Percentiles rank a stretch among this genome's conserved stretches.
These are phyloP conservation scores for Cichladusa arquata DNA, from an alignment of 2,113 vertebrate species.

Conservation along the genomic window DNA sequence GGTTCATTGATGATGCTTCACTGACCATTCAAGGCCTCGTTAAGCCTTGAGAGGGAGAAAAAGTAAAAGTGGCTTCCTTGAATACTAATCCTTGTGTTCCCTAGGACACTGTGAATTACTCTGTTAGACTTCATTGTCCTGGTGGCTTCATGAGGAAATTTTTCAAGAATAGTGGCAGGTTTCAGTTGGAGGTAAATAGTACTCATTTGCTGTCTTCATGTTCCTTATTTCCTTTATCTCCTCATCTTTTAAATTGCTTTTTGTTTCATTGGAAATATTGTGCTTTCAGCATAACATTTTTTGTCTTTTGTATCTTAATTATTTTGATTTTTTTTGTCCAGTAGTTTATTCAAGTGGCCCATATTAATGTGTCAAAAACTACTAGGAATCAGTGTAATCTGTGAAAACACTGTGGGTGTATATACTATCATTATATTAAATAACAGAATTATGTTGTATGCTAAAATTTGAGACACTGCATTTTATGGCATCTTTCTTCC, in stretches of 20 bases:
- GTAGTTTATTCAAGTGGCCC: neutral
- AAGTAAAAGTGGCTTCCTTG: neutral
- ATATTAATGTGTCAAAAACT: neutral
- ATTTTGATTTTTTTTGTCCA: neutral
- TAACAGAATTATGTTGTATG: neutral
- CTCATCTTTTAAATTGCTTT: neutral
- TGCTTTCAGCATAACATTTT: neutral
- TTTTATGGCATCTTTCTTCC: neutral
- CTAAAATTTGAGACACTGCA: neutral
- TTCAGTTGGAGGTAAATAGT: neutral
- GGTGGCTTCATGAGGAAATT: neutral
- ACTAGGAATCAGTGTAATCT: neutral
- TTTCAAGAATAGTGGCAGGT: neutral
- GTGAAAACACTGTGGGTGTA: neutral
- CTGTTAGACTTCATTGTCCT: neutral
- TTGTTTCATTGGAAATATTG: neutral
- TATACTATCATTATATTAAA: neutral
- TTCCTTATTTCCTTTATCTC: neutral
- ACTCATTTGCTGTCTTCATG: neutral
- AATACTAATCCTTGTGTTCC: neutral
- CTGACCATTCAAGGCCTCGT: neutral
- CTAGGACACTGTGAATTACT: neutral
- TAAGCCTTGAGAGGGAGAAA: neutral
- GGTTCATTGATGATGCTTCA: neutral
- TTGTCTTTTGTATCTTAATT: neutral